Percentiles rank a stretch among this genome's conserved stretches.
phyloP scores from a whole-genome alignment of 2,888 invertebrate genomes.

The Eilema griseolum region DNA sequence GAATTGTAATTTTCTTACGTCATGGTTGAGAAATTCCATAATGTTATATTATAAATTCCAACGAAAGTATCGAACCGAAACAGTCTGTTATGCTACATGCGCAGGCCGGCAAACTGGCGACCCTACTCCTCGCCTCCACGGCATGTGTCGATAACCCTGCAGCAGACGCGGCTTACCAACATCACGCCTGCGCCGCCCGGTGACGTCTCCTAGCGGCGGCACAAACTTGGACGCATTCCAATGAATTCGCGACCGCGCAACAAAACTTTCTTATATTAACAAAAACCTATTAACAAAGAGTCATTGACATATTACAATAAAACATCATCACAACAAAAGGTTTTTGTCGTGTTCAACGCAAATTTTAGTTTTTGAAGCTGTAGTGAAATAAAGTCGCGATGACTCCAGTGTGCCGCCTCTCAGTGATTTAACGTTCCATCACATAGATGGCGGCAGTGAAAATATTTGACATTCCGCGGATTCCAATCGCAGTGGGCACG shows the following conservation, averaged over 20 bases:
- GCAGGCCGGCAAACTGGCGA: slow-evolving; percentile 64
- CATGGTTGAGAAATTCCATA: slow-evolving; percentile 54
- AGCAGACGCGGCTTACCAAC: slow-evolving; percentile 71
- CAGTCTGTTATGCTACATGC: slow-evolving; percentile 73
- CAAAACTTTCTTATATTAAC: slow-evolving; percentile 62
- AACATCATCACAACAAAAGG: slow-evolving; percentile 19
- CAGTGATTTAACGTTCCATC: slow-evolving; percentile 76
- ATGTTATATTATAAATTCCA: slow-evolving; percentile 59
- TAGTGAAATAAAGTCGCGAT: slow-evolving; percentile 45
- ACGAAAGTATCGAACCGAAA: slow-evolving; percentile 78
- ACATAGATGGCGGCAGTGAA: slow-evolving; percentile 88
- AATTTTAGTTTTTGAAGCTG: slow-evolving; percentile 22
- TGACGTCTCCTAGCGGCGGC: slow-evolving; percentile 77
- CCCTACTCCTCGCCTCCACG: slow-evolving; percentile 72
- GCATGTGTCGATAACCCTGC: slow-evolving; percentile 85
- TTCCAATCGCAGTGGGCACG: slow-evolving; percentile 90
- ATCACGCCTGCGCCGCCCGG: slow-evolving; percentile 79
- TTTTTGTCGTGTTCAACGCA: slow-evolving; percentile 19
- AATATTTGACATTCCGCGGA: slow-evolving; percentile 90
- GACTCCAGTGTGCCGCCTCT: slow-evolving; percentile 78
- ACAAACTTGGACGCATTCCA: slow-evolving; percentile 79
- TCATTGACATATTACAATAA: slow-evolving; percentile 32
- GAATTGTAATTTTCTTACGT: slow-evolving; percentile 44
- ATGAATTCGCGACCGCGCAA: slow-evolving; percentile 70
- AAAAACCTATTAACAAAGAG: slow-evolving; percentile 21